Evolutionary conservation across 2,888 invertebrate species (phyloP).

Genomic region (Lithosia quadra): DNA sequence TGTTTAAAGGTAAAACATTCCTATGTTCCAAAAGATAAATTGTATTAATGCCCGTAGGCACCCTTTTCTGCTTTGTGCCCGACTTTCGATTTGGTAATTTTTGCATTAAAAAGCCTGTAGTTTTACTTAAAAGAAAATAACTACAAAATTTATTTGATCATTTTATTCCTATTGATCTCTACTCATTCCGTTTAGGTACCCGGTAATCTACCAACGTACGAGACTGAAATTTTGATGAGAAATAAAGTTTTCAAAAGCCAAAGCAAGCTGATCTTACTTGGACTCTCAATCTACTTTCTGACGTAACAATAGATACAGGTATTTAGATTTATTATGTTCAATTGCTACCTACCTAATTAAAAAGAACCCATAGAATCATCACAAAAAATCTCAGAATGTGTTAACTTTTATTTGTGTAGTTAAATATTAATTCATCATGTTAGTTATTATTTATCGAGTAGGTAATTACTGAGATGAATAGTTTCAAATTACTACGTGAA

Average conservation of each 20-base stretch:
- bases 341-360: not conserved
- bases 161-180: too few species aligned
- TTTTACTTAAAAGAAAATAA: too few species aligned
- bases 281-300: too few species aligned
- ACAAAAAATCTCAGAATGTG: not conserved
- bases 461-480: slow-evolving; percentile 35
- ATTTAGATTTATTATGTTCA: too few species aligned
- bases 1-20: not conserved
- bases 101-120: too few species aligned
- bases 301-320: not conserved
- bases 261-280: too few species aligned
- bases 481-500: slow-evolving; percentile 15
- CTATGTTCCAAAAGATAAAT: not conserved
- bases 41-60: too few species aligned
- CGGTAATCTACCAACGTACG: too few species aligned
- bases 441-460: slow-evolving; percentile 2
- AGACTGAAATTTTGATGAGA: too few species aligned
- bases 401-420: slow-evolving; percentile 7
- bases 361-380: not conserved
- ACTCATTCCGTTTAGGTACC: too few species aligned
- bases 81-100: not conserved
- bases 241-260: too few species aligned
- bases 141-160: too few species aligned
- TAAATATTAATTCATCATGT: not conserved
- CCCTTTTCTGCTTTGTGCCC: not conserved